Conservation (phyloP, 2,888 invertebrate genomes). For the Rhodophaea formosa region DNA sequence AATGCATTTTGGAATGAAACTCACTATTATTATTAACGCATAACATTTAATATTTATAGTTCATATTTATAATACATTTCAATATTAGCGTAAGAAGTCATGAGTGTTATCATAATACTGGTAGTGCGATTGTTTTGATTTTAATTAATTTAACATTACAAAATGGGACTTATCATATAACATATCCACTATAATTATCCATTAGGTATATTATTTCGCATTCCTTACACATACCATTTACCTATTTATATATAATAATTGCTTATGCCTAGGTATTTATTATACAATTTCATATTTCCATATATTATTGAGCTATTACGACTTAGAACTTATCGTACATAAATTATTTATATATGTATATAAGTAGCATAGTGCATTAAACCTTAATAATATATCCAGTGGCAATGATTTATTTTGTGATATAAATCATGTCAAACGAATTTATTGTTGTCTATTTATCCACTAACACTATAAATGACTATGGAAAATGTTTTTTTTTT, state of each 20-base stretch:
- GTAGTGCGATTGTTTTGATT: conserved; percentile 74
- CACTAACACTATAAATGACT: conserved; percentile 49
- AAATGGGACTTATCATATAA: conserved; percentile 70
- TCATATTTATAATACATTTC: conserved; percentile 82
- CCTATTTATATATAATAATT: conserved; percentile 51
- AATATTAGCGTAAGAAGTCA: conserved; percentile 80
- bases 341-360: conserved; percentile 45
- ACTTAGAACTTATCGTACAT: conserved; percentile 44
- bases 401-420: conserved; percentile 49
- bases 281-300: conserved; percentile 60
- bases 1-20: conserved; percentile 51
- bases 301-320: conserved; percentile 76
- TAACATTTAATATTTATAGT: conserved; percentile 85
- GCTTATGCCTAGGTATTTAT: conserved; percentile 59
- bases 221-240: conserved; percentile 41
- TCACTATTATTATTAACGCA: conserved; percentile 83
- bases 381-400: conserved; percentile 54
- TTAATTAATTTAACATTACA: conserved; percentile 76
- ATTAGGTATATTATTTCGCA: conserved; percentile 57
- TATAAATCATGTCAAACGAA: conserved; percentile 35
- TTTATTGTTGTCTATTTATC: conserved; percentile 32
- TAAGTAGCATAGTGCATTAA: conserved; percentile 62
- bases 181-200: conserved; percentile 53
- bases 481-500: conserved; percentile 44
- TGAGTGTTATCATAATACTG: conserved; percentile 78